phyloP scores from a whole-genome alignment of 2,888 invertebrate species.

The Eilema caniola region DNA sequence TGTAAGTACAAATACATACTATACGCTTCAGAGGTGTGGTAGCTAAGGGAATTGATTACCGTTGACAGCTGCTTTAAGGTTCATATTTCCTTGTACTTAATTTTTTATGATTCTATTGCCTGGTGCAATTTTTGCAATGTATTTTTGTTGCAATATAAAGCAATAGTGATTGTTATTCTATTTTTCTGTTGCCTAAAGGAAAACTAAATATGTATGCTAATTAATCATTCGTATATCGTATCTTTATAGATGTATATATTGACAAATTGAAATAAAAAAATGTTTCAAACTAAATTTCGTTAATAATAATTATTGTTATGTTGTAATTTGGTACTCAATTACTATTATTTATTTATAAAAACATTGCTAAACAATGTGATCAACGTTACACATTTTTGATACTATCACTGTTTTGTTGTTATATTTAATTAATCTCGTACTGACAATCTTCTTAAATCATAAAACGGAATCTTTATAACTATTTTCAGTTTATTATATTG shows the following conservation, averaged over 20 bases:
- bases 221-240: too few relatives aligned
- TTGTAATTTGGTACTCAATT: background rate
- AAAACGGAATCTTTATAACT: background rate
- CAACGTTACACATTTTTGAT: background rate
- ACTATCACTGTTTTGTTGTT: background rate
- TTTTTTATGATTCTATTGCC: constrained; percentile 17
- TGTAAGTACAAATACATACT: constrained; percentile 42
- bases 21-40: constrained; percentile 53
- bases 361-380: background rate
- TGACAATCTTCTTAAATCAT: background rate
- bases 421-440: too few relatives aligned
- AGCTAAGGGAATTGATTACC: constrained; percentile 35
- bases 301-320: background rate
- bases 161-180: background rate
- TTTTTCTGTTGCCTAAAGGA: background rate
- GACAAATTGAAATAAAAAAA: background rate
- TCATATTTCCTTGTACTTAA: constrained; percentile 12
- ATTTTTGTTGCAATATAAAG: background rate
- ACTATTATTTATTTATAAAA: background rate
- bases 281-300: background rate
- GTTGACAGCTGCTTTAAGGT: constrained; percentile 18
- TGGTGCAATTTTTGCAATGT: constrained; percentile 6
- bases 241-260: background rate
- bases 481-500: background rate
- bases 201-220: too few relatives aligned